Evolutionary conservation across 2,113 vertebrate genomes (phyloP).

Genomic region (Podarcis raffonei): DNA sequence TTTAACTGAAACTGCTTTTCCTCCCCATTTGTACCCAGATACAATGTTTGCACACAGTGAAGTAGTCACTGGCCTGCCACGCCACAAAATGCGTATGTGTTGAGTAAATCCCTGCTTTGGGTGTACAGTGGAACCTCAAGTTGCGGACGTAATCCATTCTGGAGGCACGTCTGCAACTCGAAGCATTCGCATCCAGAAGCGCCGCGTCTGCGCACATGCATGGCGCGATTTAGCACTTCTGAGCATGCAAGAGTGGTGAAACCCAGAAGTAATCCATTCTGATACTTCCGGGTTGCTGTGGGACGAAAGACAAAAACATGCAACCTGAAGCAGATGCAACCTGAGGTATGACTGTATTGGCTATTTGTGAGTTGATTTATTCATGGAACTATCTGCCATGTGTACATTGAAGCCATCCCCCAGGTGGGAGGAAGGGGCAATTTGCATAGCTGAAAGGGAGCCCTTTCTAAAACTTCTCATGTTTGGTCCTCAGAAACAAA

Average conservation of each 20-base stretch:
- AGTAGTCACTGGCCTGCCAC: neutral
- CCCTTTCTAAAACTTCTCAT: neutral
- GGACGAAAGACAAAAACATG: no score
- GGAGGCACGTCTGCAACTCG: no score
- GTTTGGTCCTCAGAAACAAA: neutral
- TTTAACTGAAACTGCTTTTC: neutral
- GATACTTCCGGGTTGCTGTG: no score
- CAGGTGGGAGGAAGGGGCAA: neutral
- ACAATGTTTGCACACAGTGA: neutral
- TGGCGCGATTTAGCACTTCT: no score
- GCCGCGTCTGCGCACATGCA: no score
- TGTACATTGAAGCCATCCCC: neutral
- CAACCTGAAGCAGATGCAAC: no score
- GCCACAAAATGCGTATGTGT: neutral
- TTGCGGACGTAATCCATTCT: no score
- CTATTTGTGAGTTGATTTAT: neutral
- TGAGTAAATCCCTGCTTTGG: neutral
- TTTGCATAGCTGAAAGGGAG: neutral
- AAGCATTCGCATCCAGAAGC: no score
- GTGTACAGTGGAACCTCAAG: no score
- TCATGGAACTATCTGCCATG: neutral
- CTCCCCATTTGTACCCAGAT: neutral
- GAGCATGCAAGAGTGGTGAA: no score
- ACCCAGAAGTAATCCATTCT: no score
- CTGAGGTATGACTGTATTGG: neutral